Evolutionary conservation across 2,888 invertebrate genomes (phyloP).

Genomic region (Rhamphomyia laevipes): DNA sequence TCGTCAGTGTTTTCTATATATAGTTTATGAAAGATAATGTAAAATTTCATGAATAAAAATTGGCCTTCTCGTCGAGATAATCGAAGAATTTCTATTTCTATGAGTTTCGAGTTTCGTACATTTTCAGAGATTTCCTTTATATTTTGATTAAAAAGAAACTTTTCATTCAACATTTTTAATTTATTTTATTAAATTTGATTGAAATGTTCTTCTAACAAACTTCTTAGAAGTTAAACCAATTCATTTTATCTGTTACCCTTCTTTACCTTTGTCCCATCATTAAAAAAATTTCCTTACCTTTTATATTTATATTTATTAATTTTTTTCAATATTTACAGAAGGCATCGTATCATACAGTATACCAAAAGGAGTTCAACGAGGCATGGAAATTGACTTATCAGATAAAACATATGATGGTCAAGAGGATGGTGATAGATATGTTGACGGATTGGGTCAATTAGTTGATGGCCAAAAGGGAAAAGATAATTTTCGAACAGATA

Average conservation of each 20-base stretch:
- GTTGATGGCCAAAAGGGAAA: slow-evolving; percentile 62
- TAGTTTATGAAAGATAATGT: no score
- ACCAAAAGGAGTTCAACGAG: slow-evolving; percentile 58
- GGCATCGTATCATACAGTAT: slow-evolving; percentile 67
- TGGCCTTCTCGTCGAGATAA: no score
- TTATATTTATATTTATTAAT: background rate
- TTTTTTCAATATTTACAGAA: slow-evolving; percentile 41
- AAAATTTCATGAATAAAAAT: no score
- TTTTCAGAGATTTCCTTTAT: no score
- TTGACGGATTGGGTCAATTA: slow-evolving; percentile 66
- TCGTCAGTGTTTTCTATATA: no score
- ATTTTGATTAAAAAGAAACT: no score
- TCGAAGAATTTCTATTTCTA: no score
- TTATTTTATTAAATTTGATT: no score
- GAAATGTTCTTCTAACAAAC: background rate
- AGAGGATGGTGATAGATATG: slow-evolving; percentile 47
- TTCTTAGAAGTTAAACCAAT: slow-evolving; percentile 2
- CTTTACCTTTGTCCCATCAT: background rate
- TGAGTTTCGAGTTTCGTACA: no score
- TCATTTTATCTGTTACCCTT: background rate
- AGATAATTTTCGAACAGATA: slow-evolving; percentile 58
- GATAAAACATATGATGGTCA: slow-evolving; percentile 70
- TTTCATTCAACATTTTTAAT: no score
- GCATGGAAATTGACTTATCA: slow-evolving; percentile 61
- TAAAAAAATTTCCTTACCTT: slow-evolving; percentile 3